phyloP scores from a whole-genome alignment of 2,797 vertebrate species.

The Acanthurus lineatus region DNA sequence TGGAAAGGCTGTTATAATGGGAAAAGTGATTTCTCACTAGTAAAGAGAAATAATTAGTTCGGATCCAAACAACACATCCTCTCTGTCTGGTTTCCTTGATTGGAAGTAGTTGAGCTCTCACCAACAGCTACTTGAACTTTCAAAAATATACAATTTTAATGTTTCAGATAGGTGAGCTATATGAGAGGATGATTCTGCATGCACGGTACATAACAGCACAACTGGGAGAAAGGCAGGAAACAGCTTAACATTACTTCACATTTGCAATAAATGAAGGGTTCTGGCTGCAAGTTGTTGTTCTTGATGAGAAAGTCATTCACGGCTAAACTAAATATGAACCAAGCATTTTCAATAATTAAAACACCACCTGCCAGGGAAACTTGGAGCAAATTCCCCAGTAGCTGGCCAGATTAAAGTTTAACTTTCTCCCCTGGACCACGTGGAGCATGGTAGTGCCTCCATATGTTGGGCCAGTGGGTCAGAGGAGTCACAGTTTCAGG shows the following conservation, averaged over 20 bases:
- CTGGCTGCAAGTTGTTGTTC: constrained; percentile 45
- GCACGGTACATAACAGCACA: constrained; percentile 5
- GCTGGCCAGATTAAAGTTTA: constrained; percentile 72
- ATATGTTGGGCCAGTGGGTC: constrained; percentile 71
- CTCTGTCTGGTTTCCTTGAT: constrained; percentile 38
- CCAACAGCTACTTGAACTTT: constrained; percentile 34
- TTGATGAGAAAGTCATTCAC: constrained; percentile 65
- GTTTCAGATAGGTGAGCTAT: constrained; percentile 8
- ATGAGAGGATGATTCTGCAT: constrained; percentile 44
- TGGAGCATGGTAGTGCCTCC: constrained; percentile 60
- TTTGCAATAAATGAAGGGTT: constrained; percentile 34
- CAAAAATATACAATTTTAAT: constrained; percentile 41
- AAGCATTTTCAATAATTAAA: constrained; percentile 80
- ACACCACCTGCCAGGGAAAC: constrained; percentile 75
- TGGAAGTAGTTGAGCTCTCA: constrained; percentile 44
- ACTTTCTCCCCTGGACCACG: constrained; percentile 61
- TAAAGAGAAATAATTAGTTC: constrained; percentile 64
- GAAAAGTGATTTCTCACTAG: constrained; percentile 58
- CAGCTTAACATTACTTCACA: constrained; percentile 28
- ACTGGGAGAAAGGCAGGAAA: constrained; percentile 6
- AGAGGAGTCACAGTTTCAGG: constrained; percentile 64
- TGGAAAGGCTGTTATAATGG: constrained; percentile 53
- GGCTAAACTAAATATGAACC: constrained; percentile 67
- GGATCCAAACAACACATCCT: constrained; percentile 50
- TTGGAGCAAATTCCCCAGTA: constrained; percentile 60